Evolutionary conservation across 2,797 vertebrate species (phyloP).

Genomic region (Enteromius argenteus): DNA sequence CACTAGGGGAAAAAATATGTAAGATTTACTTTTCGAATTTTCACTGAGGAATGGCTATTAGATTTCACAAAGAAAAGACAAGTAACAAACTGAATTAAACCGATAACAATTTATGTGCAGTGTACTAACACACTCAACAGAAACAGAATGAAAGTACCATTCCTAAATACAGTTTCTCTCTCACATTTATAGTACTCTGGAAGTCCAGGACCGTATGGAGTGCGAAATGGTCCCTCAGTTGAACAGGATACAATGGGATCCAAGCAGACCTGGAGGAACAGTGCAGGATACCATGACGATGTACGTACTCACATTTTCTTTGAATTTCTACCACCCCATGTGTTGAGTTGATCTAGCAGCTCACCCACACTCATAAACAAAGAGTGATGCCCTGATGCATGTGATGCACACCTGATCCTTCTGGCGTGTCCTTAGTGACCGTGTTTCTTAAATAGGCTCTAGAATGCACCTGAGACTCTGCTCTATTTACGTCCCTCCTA

Average conservation of each 20-base stretch:
- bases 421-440: conserved; percentile 17
- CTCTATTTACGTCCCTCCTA: conserved; percentile 18
- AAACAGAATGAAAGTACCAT: not conserved
- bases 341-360: not conserved
- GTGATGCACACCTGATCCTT: conserved; percentile 22
- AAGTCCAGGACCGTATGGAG: conserved; percentile 54
- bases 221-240: conserved; percentile 69
- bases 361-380: not conserved
- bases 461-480: conserved; percentile 36
- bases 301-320: conserved; percentile 29
- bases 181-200: conserved; percentile 65
- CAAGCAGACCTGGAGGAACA: conserved; percentile 80
- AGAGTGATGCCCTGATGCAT: conserved; percentile 23
- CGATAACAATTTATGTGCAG: too few relatives aligned
- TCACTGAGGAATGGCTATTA: not conserved
- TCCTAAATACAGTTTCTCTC: not conserved
- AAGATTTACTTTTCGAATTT: not conserved
- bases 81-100: not conserved
- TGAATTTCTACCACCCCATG: not conserved
- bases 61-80: not conserved
- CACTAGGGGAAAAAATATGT: not conserved
- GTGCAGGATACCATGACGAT: conserved; percentile 75
- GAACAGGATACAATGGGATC: conserved; percentile 66
- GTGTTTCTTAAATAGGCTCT: conserved; percentile 2
- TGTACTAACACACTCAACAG: not conserved